Evolutionary conservation across 2,113 vertebrate species (phyloP), one percentile per base, ranked within the genome.

Genomic region (Neogobius melanostomus): DNA sequence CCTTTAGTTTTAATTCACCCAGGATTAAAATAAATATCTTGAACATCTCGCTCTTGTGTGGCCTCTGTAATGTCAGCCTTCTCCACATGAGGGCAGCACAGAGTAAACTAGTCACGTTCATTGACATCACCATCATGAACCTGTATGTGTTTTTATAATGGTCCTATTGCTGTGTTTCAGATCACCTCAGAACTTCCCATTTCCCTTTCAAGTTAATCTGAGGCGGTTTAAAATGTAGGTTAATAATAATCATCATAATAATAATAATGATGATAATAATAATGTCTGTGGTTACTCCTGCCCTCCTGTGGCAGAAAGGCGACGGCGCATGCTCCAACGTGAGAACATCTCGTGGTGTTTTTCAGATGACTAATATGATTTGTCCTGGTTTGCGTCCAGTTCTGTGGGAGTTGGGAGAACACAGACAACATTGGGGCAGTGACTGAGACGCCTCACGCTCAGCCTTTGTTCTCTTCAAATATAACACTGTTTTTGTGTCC

Each of bases 61-160:
- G 28, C 28, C 28, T 36, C 10, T 9, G 53, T 9, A 47, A 53
- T 53, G 8, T 16, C 48, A 12, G 28, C 0, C 28, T 63, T 47
- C 8, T 11, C 89, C 89, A 88, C 86, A 68, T 5, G 85, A 54
- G 72, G 86, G 86, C 85, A 77, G 71, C 57, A 65, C 4, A 71
- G 81, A 59, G 78, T 74, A 62, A 60, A 46, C 42, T 5, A 44
- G 12, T 45, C 21, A 49, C 45, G 54, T 6, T 52, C 2, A 5
- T 45, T 42, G 44, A n/a, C 61, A 4, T 68, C 56, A 17, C n/a
- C 15, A 47, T 11, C 12, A 66, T 73, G 3, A 36, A 36, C 28
- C 28, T 36, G 28, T 36, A 9, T 17, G 52, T 17, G 16, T 17
- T 16, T 14, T n/a, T 1, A 7, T 52, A 7, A 52, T 7, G 5